Evolutionary conservation across 2,888 invertebrate species (phyloP), one percentile per base, ranked within the genome.

Genomic region (Tridacna gigas): DNA sequence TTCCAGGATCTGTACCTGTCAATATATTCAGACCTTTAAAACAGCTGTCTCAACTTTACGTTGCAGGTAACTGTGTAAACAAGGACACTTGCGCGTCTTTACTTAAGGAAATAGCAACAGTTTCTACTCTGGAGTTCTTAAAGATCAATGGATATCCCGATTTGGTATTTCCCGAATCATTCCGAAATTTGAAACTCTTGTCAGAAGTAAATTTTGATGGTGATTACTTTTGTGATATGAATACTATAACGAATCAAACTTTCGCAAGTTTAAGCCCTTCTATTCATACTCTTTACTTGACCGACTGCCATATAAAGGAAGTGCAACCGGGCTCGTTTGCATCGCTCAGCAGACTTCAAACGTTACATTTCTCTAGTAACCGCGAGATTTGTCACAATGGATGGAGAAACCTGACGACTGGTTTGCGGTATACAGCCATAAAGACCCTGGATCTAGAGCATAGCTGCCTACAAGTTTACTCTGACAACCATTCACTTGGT

Each of bases 291-390:
- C 7, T 75, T 47, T 22, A 45, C 22, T 25, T 75, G 15, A 63
- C 47, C 11, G 25, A 75, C 63, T 75, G 75, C 37, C 15, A 47
- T 15, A 75, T 75, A 22, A 61, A 63, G 25, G 22, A 63, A 2
- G 63, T 61, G 0, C 48, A 63, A 47, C 25, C 13, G 22, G 63
- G 22, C 20, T 18, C 45, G 3, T 71, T 75, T 18, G 61, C 75
- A 47, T 11, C 26, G 0, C 15, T 75, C 5, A 63, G 25, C 13
- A 22, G 22, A 28, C 63, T 75, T 11, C 56, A 12, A 63, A 7
- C 9, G 13, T n/a, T 75, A 15, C 45, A 75, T 9, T 4, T 75
- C 13, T 63, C 75, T 11, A 63, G 47, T n/a, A 75, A 75, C n/a
- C 18, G 47, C 1, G 2, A 75, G 0, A 22, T 75, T 11, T 75